Conservation (phyloP, 2,113 vertebrate species). For the Sturnus vulgaris region DNA sequence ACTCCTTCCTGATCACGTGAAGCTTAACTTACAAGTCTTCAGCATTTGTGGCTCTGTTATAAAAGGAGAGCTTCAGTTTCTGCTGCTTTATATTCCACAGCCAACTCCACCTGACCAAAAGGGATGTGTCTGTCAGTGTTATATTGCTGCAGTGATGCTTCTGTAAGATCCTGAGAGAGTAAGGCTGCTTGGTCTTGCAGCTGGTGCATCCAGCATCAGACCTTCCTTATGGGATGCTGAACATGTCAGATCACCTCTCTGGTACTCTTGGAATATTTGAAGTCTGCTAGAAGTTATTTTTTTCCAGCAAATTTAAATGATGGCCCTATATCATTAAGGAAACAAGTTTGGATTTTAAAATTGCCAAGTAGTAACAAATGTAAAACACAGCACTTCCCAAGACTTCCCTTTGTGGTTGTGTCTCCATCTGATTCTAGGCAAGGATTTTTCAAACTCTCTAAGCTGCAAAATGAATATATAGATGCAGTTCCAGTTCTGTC, state of each 20-base stretch:
- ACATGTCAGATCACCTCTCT: background rate
- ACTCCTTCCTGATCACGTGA: background rate
- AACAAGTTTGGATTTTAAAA: background rate
- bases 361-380: background rate
- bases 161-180: background rate
- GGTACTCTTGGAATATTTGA: background rate
- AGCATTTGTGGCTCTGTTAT: background rate
- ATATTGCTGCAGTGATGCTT: background rate
- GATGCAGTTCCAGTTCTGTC: background rate
- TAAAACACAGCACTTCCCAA: background rate
- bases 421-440: background rate
- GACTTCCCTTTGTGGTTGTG: background rate
- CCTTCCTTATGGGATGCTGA: background rate
- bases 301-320: background rate
- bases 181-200: background rate
- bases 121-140: background rate
- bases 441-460: background rate
- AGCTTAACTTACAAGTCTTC: background rate
- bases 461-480: background rate
- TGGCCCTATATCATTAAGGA: background rate
- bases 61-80: background rate
- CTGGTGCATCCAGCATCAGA: background rate
- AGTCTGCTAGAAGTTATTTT: background rate
- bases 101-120: background rate
- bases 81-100: background rate